Evolutionary conservation across 2,888 invertebrate species (phyloP).

Genomic region (Phytoseiulus persimilis): DNA sequence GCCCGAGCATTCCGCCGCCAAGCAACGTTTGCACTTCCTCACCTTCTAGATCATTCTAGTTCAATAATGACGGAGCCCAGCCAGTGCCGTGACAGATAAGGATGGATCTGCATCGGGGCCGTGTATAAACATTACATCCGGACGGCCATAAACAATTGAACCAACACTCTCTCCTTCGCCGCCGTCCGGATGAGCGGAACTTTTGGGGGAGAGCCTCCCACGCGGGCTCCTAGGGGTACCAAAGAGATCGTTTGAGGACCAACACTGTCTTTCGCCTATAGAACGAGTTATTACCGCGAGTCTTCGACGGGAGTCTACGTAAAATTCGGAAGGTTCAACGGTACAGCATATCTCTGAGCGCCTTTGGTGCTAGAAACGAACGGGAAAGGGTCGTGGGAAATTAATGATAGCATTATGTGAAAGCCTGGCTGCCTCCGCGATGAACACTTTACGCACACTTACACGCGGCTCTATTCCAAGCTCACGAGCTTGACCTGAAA

Average conservation of each 20-base stretch:
- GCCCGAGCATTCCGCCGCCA: constrained; percentile 60
- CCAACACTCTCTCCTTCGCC: too few relatives aligned
- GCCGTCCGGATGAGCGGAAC: too few relatives aligned
- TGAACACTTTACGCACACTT: background rate
- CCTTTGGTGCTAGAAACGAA: too few relatives aligned
- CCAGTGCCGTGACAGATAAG: background rate
- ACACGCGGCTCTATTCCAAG: background rate
- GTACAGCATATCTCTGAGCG: too few relatives aligned
- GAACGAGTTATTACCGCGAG: too few relatives aligned
- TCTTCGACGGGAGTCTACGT: too few relatives aligned
- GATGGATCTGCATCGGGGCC: background rate
- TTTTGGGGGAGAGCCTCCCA: too few relatives aligned
- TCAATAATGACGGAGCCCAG: background rate
- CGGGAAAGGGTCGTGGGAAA: too few relatives aligned
- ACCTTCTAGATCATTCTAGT: background rate
- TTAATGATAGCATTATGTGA: too few relatives aligned
- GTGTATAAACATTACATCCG: background rate
- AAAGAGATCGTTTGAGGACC: too few relatives aligned
- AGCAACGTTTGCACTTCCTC: constrained; percentile 40
- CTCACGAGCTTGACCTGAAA: background rate
- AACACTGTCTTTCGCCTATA: background rate
- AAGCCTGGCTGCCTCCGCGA: too few relatives aligned
- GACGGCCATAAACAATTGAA: background rate
- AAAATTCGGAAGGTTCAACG: too few relatives aligned
- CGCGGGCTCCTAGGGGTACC: background rate